These are phyloP conservation scores for Drosophila cardini DNA, from an alignment of 1,140 invertebrate species.

Conservation along the genomic window DNA sequence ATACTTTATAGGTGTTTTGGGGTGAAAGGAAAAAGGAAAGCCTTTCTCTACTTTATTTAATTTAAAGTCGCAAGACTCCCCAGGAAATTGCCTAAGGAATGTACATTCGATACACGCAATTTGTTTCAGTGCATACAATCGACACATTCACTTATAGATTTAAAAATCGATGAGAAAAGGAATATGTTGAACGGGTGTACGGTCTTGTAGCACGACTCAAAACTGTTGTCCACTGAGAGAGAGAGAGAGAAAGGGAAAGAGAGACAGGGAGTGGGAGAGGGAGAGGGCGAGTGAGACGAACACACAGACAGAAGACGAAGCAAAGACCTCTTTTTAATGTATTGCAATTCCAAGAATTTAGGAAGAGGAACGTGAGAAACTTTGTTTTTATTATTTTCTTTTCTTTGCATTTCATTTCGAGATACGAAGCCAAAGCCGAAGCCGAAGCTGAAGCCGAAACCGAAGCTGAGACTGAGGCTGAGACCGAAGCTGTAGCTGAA, in stretches of 20 bases:
- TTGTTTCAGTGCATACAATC: slow-evolving; percentile 76
- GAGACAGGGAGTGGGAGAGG: slow-evolving; percentile 14
- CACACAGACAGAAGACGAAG: slow-evolving; percentile 67
- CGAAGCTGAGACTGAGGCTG: no score
- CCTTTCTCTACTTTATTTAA: neutral
- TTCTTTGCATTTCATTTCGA: slow-evolving; percentile 83
- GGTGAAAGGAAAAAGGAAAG: no score
- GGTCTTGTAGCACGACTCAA: slow-evolving; percentile 75
- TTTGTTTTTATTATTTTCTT: slow-evolving; percentile 84
- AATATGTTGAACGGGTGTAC: slow-evolving; percentile 78
- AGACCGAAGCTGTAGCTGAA: slow-evolving; percentile 21
- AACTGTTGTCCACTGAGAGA: slow-evolving; percentile 66
- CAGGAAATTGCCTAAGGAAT: neutral
- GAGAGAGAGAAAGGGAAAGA: slow-evolving; percentile 17
- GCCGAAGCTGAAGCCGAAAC: no score
- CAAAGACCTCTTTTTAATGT: slow-evolving; percentile 84
- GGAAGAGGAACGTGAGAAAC: slow-evolving; percentile 85
- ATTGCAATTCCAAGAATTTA: slow-evolving; percentile 85
- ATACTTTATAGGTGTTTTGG: no score
- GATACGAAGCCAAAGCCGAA: slow-evolving; percentile 48
- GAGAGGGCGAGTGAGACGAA: slow-evolving; percentile 17
- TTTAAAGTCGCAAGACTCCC: no score
- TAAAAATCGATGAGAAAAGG: slow-evolving; percentile 83
- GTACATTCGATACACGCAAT: neutral
- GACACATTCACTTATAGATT: slow-evolving; percentile 82